Evolutionary conservation across 2,888 invertebrate genomes (phyloP), one percentile per base, ranked within the genome.

Genomic region (Lasioglossum marginatum): DNA sequence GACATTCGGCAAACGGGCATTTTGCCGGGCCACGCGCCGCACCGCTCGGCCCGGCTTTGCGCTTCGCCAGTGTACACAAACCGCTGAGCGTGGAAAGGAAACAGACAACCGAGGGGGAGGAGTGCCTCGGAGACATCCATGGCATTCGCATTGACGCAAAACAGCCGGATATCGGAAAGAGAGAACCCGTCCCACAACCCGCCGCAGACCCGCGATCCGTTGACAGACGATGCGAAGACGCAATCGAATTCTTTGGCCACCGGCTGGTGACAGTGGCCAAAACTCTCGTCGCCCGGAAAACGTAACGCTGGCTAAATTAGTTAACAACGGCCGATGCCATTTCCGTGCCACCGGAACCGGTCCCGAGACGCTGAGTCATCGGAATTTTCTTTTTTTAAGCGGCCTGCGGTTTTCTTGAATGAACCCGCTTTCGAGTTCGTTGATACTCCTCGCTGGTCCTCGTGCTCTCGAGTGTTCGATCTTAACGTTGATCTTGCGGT

Each of bases 1-100:
- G 94, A 94, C 94, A 91, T 90, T 93, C 90, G 92, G 91, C 92
- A 68, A 89, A 90, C 90, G 89, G 89, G 90, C 87, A 91, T 89
- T 89, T 91, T 85, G 89, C 83, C 87, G 85, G 85, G 83, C 80
- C 79, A 73, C 88, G 63, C 63, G 63, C 63, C 63, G 63, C 63
- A 4, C 43, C 70, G 40, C 79, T 81, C 84, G 70, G 52, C 57
- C 74, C 82, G 71, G 73, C 45, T 72, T 52, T 52, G 52, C 52
- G 52, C 52, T 52, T n/a, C 70, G 79, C 80, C 76, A 68, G 57
- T 70, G 66, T 85, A 81, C 80, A 86, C 87, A 85, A 87, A 81
- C 63, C 63, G 14, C 63, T 6, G 5, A 5, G 27, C 63, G 70
- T 37, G 77, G 48, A 80, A 52, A 77, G 73, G 79, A 79, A 82